These are phyloP conservation scores for Coelinius sp. DNA, from an alignment of 2,888 invertebrate genomes.

Conservation along the genomic window DNA sequence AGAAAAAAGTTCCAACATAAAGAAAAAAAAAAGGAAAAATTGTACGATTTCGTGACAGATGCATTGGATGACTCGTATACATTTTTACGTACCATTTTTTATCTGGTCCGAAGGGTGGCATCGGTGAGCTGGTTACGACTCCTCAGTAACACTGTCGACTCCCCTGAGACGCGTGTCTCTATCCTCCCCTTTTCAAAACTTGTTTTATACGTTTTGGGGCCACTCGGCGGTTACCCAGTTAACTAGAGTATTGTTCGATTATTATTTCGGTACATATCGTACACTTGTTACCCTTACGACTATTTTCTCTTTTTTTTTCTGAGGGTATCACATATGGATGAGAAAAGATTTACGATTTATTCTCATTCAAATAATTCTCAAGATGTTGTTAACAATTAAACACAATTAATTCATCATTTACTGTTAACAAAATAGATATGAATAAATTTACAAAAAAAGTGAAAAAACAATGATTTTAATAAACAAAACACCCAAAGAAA, in stretches of 20 bases:
- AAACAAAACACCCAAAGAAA: too few relatives aligned
- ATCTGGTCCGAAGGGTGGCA: conserved; percentile 13
- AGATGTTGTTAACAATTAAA: not conserved
- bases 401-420: too few relatives aligned
- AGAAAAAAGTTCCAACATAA: not conserved
- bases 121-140: conserved; percentile 18
- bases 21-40: not conserved
- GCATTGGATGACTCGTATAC: conserved; percentile 32
- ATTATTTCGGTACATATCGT: conserved; percentile 71
- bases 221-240: conserved; percentile 46
- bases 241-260: conserved; percentile 70
- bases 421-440: too few relatives aligned
- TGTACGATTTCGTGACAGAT: conserved; percentile 44
- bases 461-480: too few relatives aligned
- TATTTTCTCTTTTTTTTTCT: not conserved
- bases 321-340: not conserved
- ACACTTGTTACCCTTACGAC: conserved; percentile 67
- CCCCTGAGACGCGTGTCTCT: conserved; percentile 44
- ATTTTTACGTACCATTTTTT: conserved; percentile 35
- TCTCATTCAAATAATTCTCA: not conserved
- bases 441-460: too few relatives aligned
- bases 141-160: conserved; percentile 17
- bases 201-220: conserved; percentile 30
- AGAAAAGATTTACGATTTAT: conserved; percentile 3
- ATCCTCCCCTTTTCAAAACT: conserved; percentile 43